Percentiles rank a stretch among this genome's conserved stretches.
Conservation (phyloP, 2,797 vertebrate genomes). For the Siniperca obscura region DNA sequence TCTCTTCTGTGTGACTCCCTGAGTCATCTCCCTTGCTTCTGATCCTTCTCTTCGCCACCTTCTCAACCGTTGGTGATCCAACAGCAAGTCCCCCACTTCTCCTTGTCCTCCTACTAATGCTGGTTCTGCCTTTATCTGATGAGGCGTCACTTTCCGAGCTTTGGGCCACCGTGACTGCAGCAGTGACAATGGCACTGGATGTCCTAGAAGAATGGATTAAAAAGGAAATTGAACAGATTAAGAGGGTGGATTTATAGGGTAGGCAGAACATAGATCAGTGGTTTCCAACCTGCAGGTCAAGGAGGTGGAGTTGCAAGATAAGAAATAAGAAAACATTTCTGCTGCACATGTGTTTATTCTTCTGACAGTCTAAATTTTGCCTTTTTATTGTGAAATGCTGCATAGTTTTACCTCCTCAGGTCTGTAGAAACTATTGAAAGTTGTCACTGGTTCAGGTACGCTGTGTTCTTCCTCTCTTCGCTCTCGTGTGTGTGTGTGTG, state of each 20-base stretch:
- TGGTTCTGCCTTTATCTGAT: conserved; percentile 36
- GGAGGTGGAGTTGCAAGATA: background rate
- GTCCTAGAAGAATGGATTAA: conserved; percentile 5
- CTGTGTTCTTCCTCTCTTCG: too few relatives aligned
- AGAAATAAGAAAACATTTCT: background rate
- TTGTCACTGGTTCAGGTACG: too few relatives aligned
- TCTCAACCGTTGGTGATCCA: conserved; percentile 16
- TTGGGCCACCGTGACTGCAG: background rate
- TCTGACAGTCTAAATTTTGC: background rate
- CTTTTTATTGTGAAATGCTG: background rate
- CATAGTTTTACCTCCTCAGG: background rate
- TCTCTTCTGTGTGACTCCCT: conserved; percentile 21
- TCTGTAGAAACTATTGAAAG: background rate
- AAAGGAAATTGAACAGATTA: background rate
- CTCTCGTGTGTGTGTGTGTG: too few relatives aligned
- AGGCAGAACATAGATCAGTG: background rate
- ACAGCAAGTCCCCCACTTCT: conserved; percentile 13
- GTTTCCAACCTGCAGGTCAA: background rate
- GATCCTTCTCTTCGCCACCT: background rate
- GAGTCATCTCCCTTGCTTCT: conserved; percentile 6
- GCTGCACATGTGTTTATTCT: background rate
- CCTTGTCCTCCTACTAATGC: conserved; percentile 15
- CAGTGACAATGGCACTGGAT: conserved; percentile 23
- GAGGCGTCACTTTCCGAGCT: conserved; percentile 47
- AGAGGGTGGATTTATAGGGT: background rate